Base-by-base conservation (phyloP, 2,888 invertebrate genomes). In the Ormyrus pomaceus region DNA sequence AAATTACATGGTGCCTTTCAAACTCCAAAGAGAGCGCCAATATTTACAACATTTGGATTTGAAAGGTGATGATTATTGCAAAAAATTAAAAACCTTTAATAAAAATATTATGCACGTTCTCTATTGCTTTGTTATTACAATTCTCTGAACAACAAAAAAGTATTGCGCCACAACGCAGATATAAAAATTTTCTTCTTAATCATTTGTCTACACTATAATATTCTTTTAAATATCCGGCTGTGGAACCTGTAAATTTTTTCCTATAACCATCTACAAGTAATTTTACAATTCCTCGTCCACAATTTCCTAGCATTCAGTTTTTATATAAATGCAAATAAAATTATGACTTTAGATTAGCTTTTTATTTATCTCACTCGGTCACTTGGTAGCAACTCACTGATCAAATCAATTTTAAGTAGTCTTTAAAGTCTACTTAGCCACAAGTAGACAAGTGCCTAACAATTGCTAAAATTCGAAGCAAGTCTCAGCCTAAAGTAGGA, bases 231-330 rank as follows among this genome's bases (percentile, higher is more conserved):
- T 72, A 72, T 46, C n/a, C n/a, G 6, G n/a, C 51, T 19, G 9
- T 79, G 58, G 13, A 59, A 58, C 8, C 55, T 73, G 50, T 45
- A 71, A 61, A 19, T 64, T 56, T 68, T 51, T 73, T 50, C 34
- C 56, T 81, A 50, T n/a, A 70, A 70, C 69, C 13, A 19, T 77
- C 51, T 80, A 73, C 19, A 71, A 51, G 56, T 10, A 48, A 76
- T 73, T 80, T 74, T 78, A 77, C 74, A 81, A 78, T 81, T 81
- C 78, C 78, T 81, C 19, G 65, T 78, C 74, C 66, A 75, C 61
- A 78, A 75, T 78, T 75, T 78, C 11, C 64, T 72, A 80, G 69
- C 68, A 72, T 56, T 81, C 4, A 58, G 13, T 4, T 50, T 61
- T 77, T 73, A 56, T 70, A 73, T 48, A 66, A 69, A 80, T 77